These are phyloP conservation scores for Azemiops feae DNA, from an alignment of 2,113 vertebrate species.

Conservation along the genomic window DNA sequence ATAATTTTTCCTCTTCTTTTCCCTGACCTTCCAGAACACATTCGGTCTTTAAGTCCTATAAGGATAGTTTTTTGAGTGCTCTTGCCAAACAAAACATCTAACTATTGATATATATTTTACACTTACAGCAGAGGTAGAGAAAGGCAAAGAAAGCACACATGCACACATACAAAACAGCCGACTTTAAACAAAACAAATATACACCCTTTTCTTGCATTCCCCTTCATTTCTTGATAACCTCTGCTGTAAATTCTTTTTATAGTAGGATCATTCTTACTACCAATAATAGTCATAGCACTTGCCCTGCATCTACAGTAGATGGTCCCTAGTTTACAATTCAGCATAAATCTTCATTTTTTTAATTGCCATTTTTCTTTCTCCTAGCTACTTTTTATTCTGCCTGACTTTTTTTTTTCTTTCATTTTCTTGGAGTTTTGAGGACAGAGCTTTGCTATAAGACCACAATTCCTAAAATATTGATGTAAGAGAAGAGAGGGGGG, in stretches of 20 bases:
- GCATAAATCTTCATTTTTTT: not conserved
- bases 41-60: not conserved
- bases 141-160: not conserved
- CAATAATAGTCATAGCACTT: not conserved
- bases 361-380: not conserved
- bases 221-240: not conserved
- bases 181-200: not conserved
- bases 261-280: not conserved
- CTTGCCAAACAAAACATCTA: not conserved
- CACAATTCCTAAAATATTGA: not conserved
- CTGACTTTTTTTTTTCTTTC: not conserved
- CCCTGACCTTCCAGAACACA: not conserved
- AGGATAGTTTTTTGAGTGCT: not conserved
- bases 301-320: not conserved
- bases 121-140: not conserved
- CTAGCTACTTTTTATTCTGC: not conserved
- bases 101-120: not conserved
- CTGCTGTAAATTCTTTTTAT: not conserved
- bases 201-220: not conserved
- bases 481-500: not conserved
- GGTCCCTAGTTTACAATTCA: not conserved
- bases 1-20: not conserved
- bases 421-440: not conserved
- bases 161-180: not conserved
- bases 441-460: not conserved